phyloP scores from a whole-genome alignment of 2,797 vertebrate species.

The Myotis pilosus region DNA sequence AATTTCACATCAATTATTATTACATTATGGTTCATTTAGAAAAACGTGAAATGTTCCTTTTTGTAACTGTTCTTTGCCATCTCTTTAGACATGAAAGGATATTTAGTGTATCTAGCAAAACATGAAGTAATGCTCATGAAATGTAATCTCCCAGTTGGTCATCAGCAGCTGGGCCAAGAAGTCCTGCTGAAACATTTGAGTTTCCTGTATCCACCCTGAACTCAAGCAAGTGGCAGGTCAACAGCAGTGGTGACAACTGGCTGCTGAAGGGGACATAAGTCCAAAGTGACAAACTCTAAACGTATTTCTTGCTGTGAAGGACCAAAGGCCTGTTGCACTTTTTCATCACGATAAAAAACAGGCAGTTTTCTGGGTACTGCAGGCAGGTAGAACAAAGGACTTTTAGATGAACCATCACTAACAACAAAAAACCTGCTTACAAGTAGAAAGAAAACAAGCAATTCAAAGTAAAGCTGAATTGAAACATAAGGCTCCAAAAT shows the following conservation, averaged over 20 bases:
- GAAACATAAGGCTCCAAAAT: conserved; percentile 36
- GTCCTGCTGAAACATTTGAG: conserved; percentile 35
- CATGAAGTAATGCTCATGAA: conserved; percentile 46
- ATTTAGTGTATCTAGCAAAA: conserved; percentile 49
- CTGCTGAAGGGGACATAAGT: neutral
- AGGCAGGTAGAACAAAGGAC: conserved; percentile 29
- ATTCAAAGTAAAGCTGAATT: conserved; percentile 33
- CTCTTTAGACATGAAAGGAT: conserved; percentile 49
- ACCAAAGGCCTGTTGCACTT: conserved; percentile 8
- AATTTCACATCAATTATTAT: conserved; percentile 65
- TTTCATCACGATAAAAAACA: neutral
- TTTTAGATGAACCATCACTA: conserved; percentile 46
- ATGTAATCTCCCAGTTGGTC: conserved; percentile 39
- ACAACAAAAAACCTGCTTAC: conserved; percentile 23
- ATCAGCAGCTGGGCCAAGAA: conserved; percentile 41
- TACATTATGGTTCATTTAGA: conserved; percentile 49
- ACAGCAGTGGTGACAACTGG: conserved; percentile 16
- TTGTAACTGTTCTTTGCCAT: conserved; percentile 33
- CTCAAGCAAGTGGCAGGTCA: neutral
- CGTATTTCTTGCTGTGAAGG: conserved; percentile 20
- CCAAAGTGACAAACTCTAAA: conserved; percentile 14
- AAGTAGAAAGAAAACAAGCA: conserved; percentile 54
- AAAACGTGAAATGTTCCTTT: conserved; percentile 55
- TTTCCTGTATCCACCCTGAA: conserved; percentile 22
- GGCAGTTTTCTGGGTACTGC: conserved; percentile 5